Percentiles rank a stretch among this genome's conserved stretches.
Evolutionary conservation across 2,888 invertebrate genomes (phyloP).

Genomic region (Yponomeuta sedellus): DNA sequence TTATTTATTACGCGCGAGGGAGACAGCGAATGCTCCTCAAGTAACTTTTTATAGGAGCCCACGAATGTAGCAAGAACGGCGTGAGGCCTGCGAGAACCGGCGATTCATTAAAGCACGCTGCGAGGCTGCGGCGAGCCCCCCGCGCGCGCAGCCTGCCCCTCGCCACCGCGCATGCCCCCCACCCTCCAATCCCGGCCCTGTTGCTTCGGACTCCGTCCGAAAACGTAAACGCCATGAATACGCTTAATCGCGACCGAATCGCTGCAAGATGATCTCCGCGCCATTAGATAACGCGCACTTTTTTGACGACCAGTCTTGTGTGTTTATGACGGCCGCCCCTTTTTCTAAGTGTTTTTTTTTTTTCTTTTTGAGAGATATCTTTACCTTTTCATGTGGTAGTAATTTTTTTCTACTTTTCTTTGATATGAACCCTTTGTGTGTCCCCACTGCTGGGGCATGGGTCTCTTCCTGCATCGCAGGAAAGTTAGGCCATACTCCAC

Average conservation of each 20-base stretch:
- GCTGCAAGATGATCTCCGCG: conserved; percentile 47
- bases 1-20: conserved; percentile 55
- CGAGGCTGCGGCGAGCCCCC: conserved; percentile 59
- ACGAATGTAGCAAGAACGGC: conserved; percentile 47
- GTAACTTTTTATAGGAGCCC: conserved; percentile 61
- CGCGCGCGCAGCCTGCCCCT: conserved; percentile 35
- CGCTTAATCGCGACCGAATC: conserved; percentile 63
- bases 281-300: conserved; percentile 48
- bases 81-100: conserved; percentile 70
- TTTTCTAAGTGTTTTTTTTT: conserved; percentile 9
- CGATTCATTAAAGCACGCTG: conserved; percentile 69
- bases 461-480: too few relatives aligned
- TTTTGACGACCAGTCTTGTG: conserved; percentile 33
- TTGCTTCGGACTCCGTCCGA: conserved; percentile 67
- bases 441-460: too few relatives aligned
- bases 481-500: too few relatives aligned
- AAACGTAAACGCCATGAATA: conserved; percentile 70
- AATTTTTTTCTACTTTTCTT: too few relatives aligned
- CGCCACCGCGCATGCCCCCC: conserved; percentile 27
- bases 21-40: conserved; percentile 56
- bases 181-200: conserved; percentile 65
- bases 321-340: conserved; percentile 14
- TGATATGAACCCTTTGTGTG: too few relatives aligned
- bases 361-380: neutral
- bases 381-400: neutral